Conservation (phyloP, 2,113 vertebrate species). For the Oreochromis niloticus region DNA sequence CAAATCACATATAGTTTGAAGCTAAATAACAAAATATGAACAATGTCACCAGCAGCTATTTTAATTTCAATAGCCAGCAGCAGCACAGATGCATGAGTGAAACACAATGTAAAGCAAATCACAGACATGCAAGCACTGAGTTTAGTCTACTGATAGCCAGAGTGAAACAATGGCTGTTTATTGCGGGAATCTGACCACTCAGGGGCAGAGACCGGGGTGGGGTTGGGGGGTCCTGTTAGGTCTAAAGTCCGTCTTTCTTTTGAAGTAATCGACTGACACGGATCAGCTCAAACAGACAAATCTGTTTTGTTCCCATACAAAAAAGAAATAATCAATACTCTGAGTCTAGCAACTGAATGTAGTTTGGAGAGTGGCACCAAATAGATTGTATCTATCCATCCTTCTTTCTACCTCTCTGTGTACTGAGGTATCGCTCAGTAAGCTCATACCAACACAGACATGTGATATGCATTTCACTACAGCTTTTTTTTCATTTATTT, state of each 20-base stretch:
- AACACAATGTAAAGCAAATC: conserved; percentile 5
- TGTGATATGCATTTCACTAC: neutral
- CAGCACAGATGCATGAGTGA: neutral
- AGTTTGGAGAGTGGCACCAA: neutral
- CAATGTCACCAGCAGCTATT: neutral
- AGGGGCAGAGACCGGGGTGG: neutral
- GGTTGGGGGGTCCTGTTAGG: neutral
- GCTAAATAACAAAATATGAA: neutral
- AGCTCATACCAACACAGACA: neutral
- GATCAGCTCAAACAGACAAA: neutral
- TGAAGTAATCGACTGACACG: neutral
- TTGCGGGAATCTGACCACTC: neutral
- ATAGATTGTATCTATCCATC: neutral
- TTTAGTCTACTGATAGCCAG: neutral
- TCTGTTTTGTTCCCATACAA: neutral
- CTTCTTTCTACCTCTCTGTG: neutral
- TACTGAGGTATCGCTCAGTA: neutral
- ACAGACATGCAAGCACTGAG: neutral
- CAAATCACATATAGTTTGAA: neutral
- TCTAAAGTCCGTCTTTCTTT: neutral
- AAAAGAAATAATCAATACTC: neutral
- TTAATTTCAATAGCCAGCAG: neutral
- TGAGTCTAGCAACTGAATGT: neutral
- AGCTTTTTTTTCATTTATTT: neutral
- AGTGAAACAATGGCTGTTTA: neutral